A percentile compares a stretch with the other conserved stretches of the same genome.
These are phyloP conservation scores for Bos javanicus DNA, from an alignment of 2,113 vertebrate species.

Conservation along the genomic window DNA sequence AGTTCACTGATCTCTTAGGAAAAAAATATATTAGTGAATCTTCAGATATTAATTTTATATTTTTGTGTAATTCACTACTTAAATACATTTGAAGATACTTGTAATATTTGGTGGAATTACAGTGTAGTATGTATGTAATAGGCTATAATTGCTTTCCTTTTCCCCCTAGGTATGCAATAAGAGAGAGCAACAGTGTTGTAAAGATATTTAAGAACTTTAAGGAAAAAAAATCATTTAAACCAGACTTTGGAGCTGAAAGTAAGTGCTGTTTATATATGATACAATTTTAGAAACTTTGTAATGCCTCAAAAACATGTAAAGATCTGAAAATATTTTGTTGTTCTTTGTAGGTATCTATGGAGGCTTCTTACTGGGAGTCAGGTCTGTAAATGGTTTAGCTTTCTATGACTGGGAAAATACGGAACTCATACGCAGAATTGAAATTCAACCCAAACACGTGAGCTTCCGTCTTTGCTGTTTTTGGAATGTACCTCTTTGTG, in stretches of 20 bases:
- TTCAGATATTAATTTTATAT: slow-evolving; percentile 22
- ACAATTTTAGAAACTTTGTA: background rate
- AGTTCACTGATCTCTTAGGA: background rate
- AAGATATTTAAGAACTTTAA: slow-evolving; percentile 99
- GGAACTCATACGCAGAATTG: slow-evolving; percentile 96
- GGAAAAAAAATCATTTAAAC: slow-evolving; percentile 98
- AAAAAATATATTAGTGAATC: background rate
- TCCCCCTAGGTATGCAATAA: slow-evolving; percentile 90
- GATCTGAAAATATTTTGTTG: background rate
- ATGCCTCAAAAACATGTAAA: background rate
- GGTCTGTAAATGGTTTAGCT: slow-evolving; percentile 95
- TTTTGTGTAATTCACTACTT: slow-evolving; percentile 14
- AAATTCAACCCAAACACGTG: slow-evolving; percentile 98
- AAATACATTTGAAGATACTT: slow-evolving; percentile 24
- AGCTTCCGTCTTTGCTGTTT: slow-evolving; percentile 58
- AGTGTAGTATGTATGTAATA: slow-evolving; percentile 11
- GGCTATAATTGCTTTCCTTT: background rate
- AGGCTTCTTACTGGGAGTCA: slow-evolving; percentile 95
- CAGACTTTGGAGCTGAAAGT: slow-evolving; percentile 99
- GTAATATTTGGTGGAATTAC: background rate
- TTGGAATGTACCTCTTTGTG: background rate
- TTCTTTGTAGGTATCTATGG: slow-evolving; percentile 91
- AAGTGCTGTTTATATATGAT: slow-evolving; percentile 1
- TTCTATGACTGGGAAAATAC: slow-evolving; percentile 99
- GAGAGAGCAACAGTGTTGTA: slow-evolving; percentile 96